These are phyloP conservation scores for Alviniconcha marisindica DNA, from an alignment of 1,140 invertebrate species.

Conservation along the genomic window DNA sequence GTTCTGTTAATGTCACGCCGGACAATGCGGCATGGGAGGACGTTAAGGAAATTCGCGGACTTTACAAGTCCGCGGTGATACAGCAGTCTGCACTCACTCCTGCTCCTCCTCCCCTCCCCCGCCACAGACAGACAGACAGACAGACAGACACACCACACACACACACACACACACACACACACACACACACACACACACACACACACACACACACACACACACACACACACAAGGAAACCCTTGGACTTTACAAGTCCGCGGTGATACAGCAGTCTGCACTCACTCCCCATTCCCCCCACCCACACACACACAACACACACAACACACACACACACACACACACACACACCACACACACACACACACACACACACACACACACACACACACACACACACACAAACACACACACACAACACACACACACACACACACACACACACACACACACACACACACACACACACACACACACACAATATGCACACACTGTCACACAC, in stretches of 20 bases:
- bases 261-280: no score
- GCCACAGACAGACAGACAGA: background rate
- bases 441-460: background rate
- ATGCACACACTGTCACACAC: background rate
- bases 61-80: no score
- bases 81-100: background rate
- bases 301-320: conserved; percentile 29
- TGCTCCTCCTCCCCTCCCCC: background rate
- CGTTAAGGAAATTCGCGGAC: no score
- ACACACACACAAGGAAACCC: background rate
- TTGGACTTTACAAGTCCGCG: no score
- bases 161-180: background rate
- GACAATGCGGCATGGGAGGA: no score
- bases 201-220: background rate
- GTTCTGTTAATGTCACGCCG: no score
- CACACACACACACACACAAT: conserved; percentile 2
- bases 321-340: conserved; percentile 16
- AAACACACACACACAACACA: background rate
- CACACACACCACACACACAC: conserved; percentile 25
- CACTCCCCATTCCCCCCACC: background rate
- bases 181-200: background rate
- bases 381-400: conserved; percentile 24
- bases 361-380: conserved; percentile 30
- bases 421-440: background rate
- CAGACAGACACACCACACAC: background rate